Evolutionary conservation across 2,797 vertebrate species (phyloP), one percentile per base, ranked within the genome.

Genomic region (Pelobates cultripes): DNA sequence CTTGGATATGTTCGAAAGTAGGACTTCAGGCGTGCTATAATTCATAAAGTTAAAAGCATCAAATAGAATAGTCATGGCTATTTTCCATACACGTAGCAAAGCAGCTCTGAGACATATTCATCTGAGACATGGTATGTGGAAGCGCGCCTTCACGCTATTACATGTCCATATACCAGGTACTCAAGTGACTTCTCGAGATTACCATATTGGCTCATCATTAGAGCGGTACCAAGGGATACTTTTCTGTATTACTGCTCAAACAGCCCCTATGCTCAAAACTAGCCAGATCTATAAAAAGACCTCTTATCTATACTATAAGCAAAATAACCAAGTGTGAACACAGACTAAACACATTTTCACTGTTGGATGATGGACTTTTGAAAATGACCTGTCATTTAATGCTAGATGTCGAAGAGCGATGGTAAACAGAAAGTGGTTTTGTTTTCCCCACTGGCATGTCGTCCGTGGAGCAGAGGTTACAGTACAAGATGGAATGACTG

Each of bases 101-200:
- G 72, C 82, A 43, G 72, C 15, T 44, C n/a, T 75, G 77, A 84
- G 75, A 84, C 70, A 47, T 70, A 74, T 42, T 61, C 82, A 47
- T 15, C 12, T 1, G 72, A 44, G n/a, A 12, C 55, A 14, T 44
- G 82, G 77, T 44, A 84, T 84, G 82, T 79, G 68, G 70, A 75
- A 28, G 72, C 45, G 40, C 77, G 67, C 82, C 72, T 79, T 44
- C 72, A 42, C 79, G 77, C 73, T 70, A 79, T 84, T 84, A 79
- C 82, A 79, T 84, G 77, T 84, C 82, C 75, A 67, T 61, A 84
- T 60, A 55, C 70, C 12, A 51, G 77, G 66, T 70, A 67, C 82
- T 84, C 82, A 79, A 84, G 77, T 84, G 82, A 70, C 82, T 75
- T 51, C 73, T 41, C 42, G 73, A 84, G 77, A 84, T 84, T 84